Percentiles rank a stretch among this genome's conserved stretches.
Conservation (phyloP, 35 echinoderm and acorn worm species). For the Apostichopus parvimensis region DNA sequence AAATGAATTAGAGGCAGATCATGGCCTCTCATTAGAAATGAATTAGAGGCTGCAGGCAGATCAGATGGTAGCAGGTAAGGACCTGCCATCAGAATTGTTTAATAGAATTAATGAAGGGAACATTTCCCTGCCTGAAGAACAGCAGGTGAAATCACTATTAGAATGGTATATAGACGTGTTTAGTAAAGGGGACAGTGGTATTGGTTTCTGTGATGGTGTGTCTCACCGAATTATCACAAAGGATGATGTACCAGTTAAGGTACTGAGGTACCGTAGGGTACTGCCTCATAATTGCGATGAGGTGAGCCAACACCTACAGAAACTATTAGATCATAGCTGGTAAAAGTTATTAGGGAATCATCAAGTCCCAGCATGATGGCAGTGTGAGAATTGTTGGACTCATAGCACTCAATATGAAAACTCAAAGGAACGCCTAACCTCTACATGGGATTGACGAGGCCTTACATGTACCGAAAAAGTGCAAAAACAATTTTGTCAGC, state of each 20-base stretch:
- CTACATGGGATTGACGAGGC: conserved; percentile 77
- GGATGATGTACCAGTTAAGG: conserved; percentile 40
- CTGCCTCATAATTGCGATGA: conserved; percentile 57
- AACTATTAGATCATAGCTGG: not conserved
- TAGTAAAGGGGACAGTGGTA: conserved; percentile 28
- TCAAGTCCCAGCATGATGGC: conserved; percentile 74
- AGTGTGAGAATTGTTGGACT: conserved; percentile 67
- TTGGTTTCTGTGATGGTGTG: not conserved
- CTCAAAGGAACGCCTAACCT: conserved; percentile 71
- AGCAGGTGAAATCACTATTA: not conserved
- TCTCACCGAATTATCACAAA: conserved; percentile 8
- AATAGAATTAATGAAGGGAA: too few relatives aligned
- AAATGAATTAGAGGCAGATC: not conserved
- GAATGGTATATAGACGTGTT: not conserved
- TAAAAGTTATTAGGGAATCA: conserved; percentile 36
- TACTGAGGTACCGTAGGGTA: conserved; percentile 32
- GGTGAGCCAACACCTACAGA: conserved; percentile 25
- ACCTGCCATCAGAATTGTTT: not conserved
- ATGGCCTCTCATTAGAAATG: too few relatives aligned
- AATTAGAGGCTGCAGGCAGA: too few relatives aligned
- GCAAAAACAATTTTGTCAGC: conserved; percentile 58
- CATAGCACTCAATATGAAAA: conserved; percentile 63
- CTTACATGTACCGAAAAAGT: conserved; percentile 57
- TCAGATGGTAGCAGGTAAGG: not conserved
- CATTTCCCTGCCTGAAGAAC: too few relatives aligned